A percentile compares a stretch with the other conserved stretches of the same genome.
phyloP scores from a whole-genome alignment of 2,113 vertebrate species.

The Pseudorectes ferrugineus region DNA sequence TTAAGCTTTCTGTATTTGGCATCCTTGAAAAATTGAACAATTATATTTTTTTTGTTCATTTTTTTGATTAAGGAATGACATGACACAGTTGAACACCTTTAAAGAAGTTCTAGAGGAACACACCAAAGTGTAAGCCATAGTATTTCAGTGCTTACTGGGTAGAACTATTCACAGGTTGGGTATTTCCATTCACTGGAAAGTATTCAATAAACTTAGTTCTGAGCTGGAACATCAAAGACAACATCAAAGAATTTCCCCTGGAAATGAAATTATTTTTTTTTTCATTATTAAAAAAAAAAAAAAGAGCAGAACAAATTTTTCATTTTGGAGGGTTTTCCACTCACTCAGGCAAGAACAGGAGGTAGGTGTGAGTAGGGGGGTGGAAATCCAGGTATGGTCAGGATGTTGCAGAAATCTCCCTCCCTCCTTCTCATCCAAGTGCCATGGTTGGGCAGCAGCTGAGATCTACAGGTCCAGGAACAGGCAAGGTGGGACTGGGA shows the following conservation, averaged over 20 bases:
- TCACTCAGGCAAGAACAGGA: background rate
- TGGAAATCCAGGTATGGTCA: background rate
- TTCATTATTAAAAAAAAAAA: background rate
- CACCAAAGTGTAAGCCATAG: background rate
- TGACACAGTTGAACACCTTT: background rate
- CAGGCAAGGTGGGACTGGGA: background rate
- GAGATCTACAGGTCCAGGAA: background rate
- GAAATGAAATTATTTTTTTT: background rate
- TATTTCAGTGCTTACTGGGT: background rate
- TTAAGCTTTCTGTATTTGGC: background rate
- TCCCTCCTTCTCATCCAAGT: background rate
- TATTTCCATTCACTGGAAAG: slow-evolving; percentile 30
- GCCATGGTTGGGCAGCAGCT: fast-evolving
- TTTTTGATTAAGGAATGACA: background rate
- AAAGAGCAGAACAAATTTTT: background rate
- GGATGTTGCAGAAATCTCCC: background rate
- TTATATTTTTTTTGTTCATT: background rate
- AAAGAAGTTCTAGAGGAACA: background rate
- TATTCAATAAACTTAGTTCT: background rate
- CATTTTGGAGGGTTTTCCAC: background rate
- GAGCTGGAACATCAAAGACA: background rate
- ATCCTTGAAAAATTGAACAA: background rate
- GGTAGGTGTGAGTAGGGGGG: background rate
- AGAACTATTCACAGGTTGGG: background rate
- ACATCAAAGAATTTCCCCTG: slow-evolving; percentile 9